Base-by-base conservation (phyloP, 2,888 invertebrate genomes). In the Chironomus tentans region DNA sequence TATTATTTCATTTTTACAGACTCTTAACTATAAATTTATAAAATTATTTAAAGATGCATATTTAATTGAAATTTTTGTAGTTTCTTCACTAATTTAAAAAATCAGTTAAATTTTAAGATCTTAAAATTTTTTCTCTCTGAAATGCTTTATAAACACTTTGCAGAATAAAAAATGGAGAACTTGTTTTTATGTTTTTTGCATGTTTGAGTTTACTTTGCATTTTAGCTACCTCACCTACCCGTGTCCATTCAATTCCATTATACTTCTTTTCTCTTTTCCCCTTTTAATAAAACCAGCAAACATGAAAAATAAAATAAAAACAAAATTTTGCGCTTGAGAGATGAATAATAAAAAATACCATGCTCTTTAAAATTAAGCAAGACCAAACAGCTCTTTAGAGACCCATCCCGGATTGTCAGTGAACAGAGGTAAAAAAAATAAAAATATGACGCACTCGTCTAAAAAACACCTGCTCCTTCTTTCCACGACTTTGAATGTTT, bases 321-420 rank as follows among this genome's bases (percentile, higher is more conserved):
- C 24, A 48, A 21, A 65, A 65, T 28, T 65, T 48, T 47, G 28
- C 68, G 65, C 48, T 74, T 68, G 46, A 74, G 47, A 74, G 74
- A 74, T 65, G 74, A 62, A 74, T 74, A 62, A 74, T 47, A 68
- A 72, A 62, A 74, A 46, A 21, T 62, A 10, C 22, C 15, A 15
- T 38, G 38, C 38, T 38, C 15, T 50, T 13, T 15, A 15, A 50
- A 50, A 50, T n/a, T 50, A 56, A n/a, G 15, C n/a, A 56, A 56
- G n/a, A 56, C n/a, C n/a, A 38, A 38, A 38, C 10, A 38, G 38
- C 56, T 56, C 56, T 15, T 4, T n/a, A 15, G 56, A 56, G 56
- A 56, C 56, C 18, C 56, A 56, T 38, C 38, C 38, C 38, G 38
- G 10, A 38, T 38, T 38, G 38, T 12, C 10, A 65, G 22, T 65